Evolutionary conservation across 2,113 vertebrate genomes (phyloP), one percentile per base, ranked within the genome.

Genomic region (Proterorhinus semilunaris): DNA sequence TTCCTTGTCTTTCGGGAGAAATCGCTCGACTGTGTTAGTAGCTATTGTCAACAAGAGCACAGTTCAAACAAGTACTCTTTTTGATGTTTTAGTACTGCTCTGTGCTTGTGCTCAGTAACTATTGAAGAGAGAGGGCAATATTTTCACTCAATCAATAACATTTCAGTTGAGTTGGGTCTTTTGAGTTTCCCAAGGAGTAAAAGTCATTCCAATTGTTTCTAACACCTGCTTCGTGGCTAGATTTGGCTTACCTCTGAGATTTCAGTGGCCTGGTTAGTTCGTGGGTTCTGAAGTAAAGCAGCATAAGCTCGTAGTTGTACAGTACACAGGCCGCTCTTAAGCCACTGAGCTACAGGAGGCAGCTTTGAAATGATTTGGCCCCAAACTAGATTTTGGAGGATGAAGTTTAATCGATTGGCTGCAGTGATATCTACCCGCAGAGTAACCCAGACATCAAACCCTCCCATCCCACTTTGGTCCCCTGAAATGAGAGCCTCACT

Each of bases 311-410:
- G 27, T 5, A 36, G 27, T 36, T 36, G 27, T 36, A 36, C 46
- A 47, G 46, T 50, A 63, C 58, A 61, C 15, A 74, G 66, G 59
- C 72, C 67, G 63, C 8, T 57, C 62, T 21, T 75, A 74, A 82
- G 62, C 69, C 53, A 17, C 58, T 51, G 59, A 78, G 66, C 58
- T 68, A 44, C 59, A 71, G 45, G 50, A 68, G 53, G 61, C 69
- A 11, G 53, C 21, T 8, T 59, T 58, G 48, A 74, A 79, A 71
- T 15, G 79, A 74, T 77, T 82, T 68, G 48, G 69, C 81, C 69
- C 63, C 63, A 70, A 86, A 83, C 73, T 72, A 80, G 74, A 86
- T 87, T 83, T 68, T 76, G 66, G 69, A 52, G 75, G 49, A 71
- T 73, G 74, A 59, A 36, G 51, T 54, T 66, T 42, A 86, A 88